Percentiles rank a stretch among this genome's conserved stretches.
These are phyloP conservation scores for Synanthedon myopaeformis DNA, from an alignment of 2,888 invertebrate species.

Conservation along the genomic window DNA sequence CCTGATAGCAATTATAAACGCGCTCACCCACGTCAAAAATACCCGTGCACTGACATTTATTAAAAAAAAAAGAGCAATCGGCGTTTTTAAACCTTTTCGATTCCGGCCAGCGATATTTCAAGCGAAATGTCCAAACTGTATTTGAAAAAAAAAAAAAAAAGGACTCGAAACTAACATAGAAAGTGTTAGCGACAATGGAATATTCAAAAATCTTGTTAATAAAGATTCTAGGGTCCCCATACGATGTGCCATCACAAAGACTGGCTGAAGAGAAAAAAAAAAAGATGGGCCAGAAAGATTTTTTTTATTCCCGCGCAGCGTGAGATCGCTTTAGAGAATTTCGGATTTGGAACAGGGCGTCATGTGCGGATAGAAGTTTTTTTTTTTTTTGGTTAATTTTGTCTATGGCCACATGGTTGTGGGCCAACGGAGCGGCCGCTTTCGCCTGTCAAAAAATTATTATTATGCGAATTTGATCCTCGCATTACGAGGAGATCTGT, in stretches of 20 bases:
- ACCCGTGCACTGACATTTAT: constrained; percentile 54
- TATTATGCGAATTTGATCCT: constrained; percentile 31
- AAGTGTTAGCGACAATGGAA: constrained; percentile 69
- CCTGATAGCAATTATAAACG: constrained; percentile 68
- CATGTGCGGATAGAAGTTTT: constrained; percentile 29
- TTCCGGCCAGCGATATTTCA: constrained; percentile 67
- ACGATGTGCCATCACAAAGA: constrained; percentile 35
- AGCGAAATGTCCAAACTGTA: constrained; percentile 67
- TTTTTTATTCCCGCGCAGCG: constrained; percentile 57
- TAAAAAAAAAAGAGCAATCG: constrained; percentile 47
- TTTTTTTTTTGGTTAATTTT: constrained; percentile 15
- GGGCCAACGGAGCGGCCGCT: constrained; percentile 24
- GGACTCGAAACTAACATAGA: constrained; percentile 55
- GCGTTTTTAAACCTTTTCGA: constrained; percentile 58
- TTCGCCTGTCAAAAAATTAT: constrained; percentile 36
- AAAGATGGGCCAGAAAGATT: constrained; percentile 31
- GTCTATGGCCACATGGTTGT: constrained; percentile 26
- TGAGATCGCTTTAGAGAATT: constrained; percentile 66
- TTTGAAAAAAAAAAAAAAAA: constrained; percentile 27
- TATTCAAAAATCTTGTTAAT: constrained; percentile 68
- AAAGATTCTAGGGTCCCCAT: constrained; percentile 47
- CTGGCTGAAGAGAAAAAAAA: constrained; percentile 36
- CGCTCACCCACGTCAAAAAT: constrained; percentile 67
- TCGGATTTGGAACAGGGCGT: constrained; percentile 46
- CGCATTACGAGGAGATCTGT: constrained; percentile 30